phyloP scores from a whole-genome alignment of 1,140 invertebrate species.

The Diabrotica undecimpunctata region DNA sequence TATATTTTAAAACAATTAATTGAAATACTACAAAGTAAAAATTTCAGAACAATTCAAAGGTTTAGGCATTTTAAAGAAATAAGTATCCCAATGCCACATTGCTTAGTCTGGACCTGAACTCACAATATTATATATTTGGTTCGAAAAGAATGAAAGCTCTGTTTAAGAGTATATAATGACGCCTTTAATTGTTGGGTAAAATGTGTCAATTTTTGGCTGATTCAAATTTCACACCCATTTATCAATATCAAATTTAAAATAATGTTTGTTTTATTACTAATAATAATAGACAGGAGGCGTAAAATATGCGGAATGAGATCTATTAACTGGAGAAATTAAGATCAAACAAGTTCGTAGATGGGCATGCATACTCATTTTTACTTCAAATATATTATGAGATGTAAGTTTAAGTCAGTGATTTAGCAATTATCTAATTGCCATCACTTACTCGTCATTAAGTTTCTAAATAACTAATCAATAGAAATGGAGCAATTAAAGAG shows the following conservation, averaged over 20 bases:
- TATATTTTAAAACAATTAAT: no score
- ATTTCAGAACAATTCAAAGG: no score
- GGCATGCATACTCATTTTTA: neutral
- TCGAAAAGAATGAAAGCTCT: no score
- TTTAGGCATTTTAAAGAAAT: no score
- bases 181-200: no score
- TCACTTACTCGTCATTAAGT: neutral
- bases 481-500: neutral
- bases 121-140: no score
- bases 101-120: no score
- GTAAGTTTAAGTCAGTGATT: neutral
- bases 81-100: no score
- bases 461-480: slow-evolving; percentile 1
- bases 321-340: neutral
- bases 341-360: neutral
- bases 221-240: neutral
- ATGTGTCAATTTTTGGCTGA: neutral
- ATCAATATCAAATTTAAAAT: neutral
- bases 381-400: neutral
- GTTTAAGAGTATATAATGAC: no score
- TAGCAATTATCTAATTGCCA: slow-evolving; percentile 2
- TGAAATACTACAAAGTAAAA: no score
- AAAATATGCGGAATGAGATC: neutral
- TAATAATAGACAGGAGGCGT: slow-evolving; percentile 2
- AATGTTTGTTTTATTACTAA: neutral